Percentiles rank a stretch among this genome's conserved stretches.
Conservation (phyloP, 2,888 invertebrate genomes). For the Fissipunctia ypsillon region DNA sequence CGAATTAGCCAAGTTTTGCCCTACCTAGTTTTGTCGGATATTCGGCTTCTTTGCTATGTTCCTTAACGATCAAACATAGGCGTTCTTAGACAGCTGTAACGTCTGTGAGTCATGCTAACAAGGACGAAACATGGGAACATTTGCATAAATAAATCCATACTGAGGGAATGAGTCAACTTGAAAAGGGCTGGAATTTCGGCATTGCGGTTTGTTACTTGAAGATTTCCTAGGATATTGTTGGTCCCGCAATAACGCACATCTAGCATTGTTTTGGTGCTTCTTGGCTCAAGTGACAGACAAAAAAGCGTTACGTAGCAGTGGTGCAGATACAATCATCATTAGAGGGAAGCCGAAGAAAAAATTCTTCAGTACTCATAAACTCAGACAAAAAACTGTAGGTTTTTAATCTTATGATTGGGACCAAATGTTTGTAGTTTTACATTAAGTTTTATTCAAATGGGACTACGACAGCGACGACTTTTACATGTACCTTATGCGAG, state of each 20-base stretch:
- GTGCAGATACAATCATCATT: too few species aligned
- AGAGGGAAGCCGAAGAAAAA: too few species aligned
- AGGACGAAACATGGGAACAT: conserved; percentile 21
- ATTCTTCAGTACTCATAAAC: too few species aligned
- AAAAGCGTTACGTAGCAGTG: too few species aligned
- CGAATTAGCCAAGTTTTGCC: too few species aligned
- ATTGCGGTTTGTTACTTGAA: background rate
- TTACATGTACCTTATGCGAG: too few species aligned
- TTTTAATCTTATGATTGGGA: too few species aligned
- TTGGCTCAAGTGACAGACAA: too few species aligned
- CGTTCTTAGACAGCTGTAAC: conserved; percentile 6
- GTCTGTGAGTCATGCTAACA: conserved; percentile 45
- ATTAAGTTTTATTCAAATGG: too few species aligned
- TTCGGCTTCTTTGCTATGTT: background rate
- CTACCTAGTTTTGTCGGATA: conserved; percentile 2
- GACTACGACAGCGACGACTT: too few species aligned
- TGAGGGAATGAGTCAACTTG: conserved; percentile 35
- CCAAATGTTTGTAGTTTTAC: too few species aligned
- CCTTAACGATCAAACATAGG: conserved; percentile 21
- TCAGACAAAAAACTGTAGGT: too few species aligned
- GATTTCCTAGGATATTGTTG: background rate
- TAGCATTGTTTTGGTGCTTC: background rate
- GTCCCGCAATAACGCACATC: background rate
- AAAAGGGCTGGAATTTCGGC: conserved; percentile 18
- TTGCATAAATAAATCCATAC: conserved; percentile 56